Evolutionary conservation across 2,113 vertebrate genomes (phyloP), one percentile per base, ranked within the genome.

Genomic region (Aegypius monachus): DNA sequence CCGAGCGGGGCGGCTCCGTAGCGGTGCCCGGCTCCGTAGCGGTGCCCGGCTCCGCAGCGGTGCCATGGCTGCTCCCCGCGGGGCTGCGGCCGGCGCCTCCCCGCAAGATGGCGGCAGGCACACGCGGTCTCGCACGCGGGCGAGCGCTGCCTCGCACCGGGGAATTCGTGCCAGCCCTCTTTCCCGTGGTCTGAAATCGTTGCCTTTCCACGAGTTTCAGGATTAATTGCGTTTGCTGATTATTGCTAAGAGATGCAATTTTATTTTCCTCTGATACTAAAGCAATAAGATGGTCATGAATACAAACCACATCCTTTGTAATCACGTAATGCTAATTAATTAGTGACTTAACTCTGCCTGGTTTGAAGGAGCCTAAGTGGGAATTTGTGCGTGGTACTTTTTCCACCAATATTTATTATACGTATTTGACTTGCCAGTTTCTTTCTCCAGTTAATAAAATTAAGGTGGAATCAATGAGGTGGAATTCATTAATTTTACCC

Each of bases 101-200:
- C 86, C 92, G 11, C 36, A 5, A 75, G 96, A 31, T 53, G 92
- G 94, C 75, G 59, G 52, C 68, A 47, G 55, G 53, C 13, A 2
- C 56, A 4, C 52, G 59, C 71, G 1, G 10, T 8, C 20, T 2
- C 21, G 5, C 38, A 5, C 16, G 2, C 13, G 13, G 19, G 6
- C 19, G 2, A 7, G 22, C 13, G 21, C 48, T 7, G 66, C 40
- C 66, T 29, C 5, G 16, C 6, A 4, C 7, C 31, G 42, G 16
- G 6, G 26, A 1, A 3, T 9, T 2, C 0, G 38, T 9, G 15
- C 19, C 72, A 23, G 59, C 40, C 45, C n/a, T 11, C 52, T 8
- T 19, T 13, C n/a, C 38, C 13, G 16, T 11, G 12, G 21, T 6
- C 79, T 9, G 67, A 31, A 45, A n/a, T 13, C n/a, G 4, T 3